A percentile compares a stretch with the other conserved stretches of the same genome.
Evolutionary conservation across 2,888 invertebrate genomes (phyloP).

Genomic region (Pyralis farinalis): DNA sequence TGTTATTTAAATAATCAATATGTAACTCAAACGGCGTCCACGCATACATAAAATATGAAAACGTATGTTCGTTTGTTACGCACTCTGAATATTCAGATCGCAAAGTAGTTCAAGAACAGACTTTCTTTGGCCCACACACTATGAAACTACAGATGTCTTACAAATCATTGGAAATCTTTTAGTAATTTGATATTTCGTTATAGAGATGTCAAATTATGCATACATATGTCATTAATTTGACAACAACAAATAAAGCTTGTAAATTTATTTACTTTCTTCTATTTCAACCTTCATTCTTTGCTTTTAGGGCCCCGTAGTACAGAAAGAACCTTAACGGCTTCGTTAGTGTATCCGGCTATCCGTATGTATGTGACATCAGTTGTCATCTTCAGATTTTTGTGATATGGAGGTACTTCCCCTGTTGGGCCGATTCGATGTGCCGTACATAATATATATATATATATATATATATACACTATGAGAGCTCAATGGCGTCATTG

Average conservation of each 20-base stretch:
- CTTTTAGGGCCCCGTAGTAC: too few species aligned
- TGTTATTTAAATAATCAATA: background rate
- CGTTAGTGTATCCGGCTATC: too few species aligned
- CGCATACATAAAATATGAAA: slow-evolving; percentile 2
- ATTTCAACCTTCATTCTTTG: too few species aligned
- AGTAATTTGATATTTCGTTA: background rate
- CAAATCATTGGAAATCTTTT: background rate
- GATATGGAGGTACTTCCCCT: too few species aligned
- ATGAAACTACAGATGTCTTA: slow-evolving; percentile 1
- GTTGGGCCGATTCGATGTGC: too few species aligned
- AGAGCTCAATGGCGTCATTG: too few species aligned
- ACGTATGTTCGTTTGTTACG: slow-evolving; percentile 20
- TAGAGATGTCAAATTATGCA: too few species aligned
- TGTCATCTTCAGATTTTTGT: too few species aligned
- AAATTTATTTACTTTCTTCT: background rate
- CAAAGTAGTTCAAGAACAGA: slow-evolving; percentile 40
- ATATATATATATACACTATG: too few species aligned
- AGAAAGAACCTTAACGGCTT: too few species aligned
- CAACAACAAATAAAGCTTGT: background rate
- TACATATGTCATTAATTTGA: background rate
- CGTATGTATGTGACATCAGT: too few species aligned
- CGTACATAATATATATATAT: too few species aligned
- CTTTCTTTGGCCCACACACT: slow-evolving; percentile 34
- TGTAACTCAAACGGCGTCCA: background rate
- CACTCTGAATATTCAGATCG: slow-evolving; percentile 28